Conservation (phyloP, 2,888 invertebrate species). For the Hesperia comma region DNA sequence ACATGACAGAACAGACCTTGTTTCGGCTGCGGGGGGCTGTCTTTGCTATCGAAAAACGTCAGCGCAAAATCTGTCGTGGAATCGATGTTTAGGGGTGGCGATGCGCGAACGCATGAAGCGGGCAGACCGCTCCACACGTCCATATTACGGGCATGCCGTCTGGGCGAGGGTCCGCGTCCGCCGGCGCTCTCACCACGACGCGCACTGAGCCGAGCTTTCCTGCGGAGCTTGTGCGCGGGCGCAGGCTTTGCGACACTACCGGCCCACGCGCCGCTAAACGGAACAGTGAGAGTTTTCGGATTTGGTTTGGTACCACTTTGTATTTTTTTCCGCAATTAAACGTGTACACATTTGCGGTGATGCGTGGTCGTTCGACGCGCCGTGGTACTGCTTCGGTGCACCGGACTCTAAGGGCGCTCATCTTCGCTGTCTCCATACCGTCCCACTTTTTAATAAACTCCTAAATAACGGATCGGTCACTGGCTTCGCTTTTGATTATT, state of each 20-base stretch:
- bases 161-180: slow-evolving; percentile 64
- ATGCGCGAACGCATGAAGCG: slow-evolving; percentile 85
- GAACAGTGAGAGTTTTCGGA: slow-evolving; percentile 57
- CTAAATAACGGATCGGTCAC: background rate
- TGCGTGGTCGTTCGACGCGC: slow-evolving; percentile 6
- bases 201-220: slow-evolving; percentile 62
- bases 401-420: background rate
- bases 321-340: slow-evolving; percentile 36
- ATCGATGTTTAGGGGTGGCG: slow-evolving; percentile 87
- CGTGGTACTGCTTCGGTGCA: slow-evolving; percentile 7
- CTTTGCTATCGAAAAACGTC: slow-evolving; percentile 90
- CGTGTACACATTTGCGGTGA: slow-evolving; percentile 22
- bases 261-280: slow-evolving; percentile 52
- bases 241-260: slow-evolving; percentile 44
- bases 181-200: slow-evolving; percentile 73
- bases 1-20: slow-evolving; percentile 60
- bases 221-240: slow-evolving; percentile 46
- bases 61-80: slow-evolving; percentile 91
- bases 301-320: slow-evolving; percentile 49
- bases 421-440: slow-evolving; percentile 3
- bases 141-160: slow-evolving; percentile 83
- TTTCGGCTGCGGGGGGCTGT: slow-evolving; percentile 73
- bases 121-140: slow-evolving; percentile 89
- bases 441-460: background rate
- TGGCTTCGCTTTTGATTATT: background rate